Percentiles rank a stretch among this genome's conserved stretches.
These are phyloP conservation scores for Leucophenga maculata DNA, from an alignment of 2,888 invertebrate genomes.

Conservation along the genomic window DNA sequence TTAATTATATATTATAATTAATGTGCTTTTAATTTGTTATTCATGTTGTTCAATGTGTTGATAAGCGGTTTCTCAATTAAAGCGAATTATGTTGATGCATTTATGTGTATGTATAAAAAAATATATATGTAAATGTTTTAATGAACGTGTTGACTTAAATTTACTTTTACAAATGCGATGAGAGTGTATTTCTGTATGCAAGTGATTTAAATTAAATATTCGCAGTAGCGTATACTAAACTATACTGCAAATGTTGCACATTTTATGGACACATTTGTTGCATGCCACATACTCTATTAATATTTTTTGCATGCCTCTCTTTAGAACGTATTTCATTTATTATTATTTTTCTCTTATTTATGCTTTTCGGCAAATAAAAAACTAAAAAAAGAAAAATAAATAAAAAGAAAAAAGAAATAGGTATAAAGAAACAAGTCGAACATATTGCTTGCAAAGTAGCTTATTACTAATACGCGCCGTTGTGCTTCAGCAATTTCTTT, in stretches of 20 bases:
- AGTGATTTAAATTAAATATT: too few relatives aligned
- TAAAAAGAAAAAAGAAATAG: conserved; percentile 38
- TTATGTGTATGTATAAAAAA: too few relatives aligned
- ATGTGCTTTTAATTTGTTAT: too few relatives aligned
- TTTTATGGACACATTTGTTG: conserved; percentile 51
- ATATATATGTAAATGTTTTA: background rate
- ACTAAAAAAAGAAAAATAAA: conserved; percentile 52
- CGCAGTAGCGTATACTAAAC: background rate
- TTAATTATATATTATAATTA: too few relatives aligned
- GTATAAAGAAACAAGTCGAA: conserved; percentile 54
- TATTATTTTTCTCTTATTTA: conserved; percentile 36
- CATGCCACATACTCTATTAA: conserved; percentile 4
- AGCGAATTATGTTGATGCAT: too few relatives aligned
- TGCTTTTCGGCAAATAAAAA: conserved; percentile 56
- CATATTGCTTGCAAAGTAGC: conserved; percentile 34
- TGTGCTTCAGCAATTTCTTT: conserved; percentile 8
- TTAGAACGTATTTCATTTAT: background rate
- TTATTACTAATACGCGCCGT: conserved; percentile 50
- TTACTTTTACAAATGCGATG: too few relatives aligned
- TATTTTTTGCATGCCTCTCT: conserved; percentile 19
- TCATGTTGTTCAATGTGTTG: too few relatives aligned
- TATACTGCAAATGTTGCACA: conserved; percentile 55
- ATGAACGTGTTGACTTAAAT: conserved; percentile 5
- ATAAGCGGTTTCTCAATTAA: too few relatives aligned
- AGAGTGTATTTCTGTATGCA: too few relatives aligned